Percentiles rank a stretch among this genome's conserved stretches.
These are phyloP conservation scores for Hemibagrus guttatus DNA, from an alignment of 2,797 vertebrate species.

Conservation along the genomic window DNA sequence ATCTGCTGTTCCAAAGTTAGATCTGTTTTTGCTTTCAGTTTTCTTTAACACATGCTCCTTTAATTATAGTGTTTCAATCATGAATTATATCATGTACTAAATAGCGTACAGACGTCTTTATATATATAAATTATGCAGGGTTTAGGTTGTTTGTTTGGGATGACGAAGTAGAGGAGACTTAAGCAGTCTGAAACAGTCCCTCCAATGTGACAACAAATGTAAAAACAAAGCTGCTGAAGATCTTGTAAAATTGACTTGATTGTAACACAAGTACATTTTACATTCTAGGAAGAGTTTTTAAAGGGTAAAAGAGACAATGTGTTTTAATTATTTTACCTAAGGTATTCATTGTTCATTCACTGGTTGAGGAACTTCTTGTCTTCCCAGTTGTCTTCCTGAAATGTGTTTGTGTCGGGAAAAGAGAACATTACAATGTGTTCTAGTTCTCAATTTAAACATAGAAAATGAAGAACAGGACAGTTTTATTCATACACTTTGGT, in stretches of 20 bases:
- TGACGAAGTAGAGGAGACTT: neutral
- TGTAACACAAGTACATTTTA: neutral
- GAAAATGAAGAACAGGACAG: neutral
- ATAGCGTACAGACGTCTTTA: neutral
- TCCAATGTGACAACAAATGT: neutral
- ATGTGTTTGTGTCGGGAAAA: neutral
- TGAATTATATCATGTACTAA: neutral
- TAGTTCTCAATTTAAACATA: neutral
- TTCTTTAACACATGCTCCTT: neutral
- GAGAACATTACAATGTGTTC: neutral
- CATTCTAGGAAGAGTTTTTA: neutral
- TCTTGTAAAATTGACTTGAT: neutral
- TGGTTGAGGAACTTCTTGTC: neutral
- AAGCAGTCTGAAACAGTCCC: neutral
- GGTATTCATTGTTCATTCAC: conserved; percentile 7
- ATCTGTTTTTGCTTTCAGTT: neutral
- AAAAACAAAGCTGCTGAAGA: neutral
- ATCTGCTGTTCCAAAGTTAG: neutral
- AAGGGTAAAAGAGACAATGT: neutral
- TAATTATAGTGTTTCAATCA: neutral
- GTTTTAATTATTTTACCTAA: conserved; percentile 6
- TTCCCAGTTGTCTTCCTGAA: neutral
- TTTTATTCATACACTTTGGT: neutral
- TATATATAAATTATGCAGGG: neutral
- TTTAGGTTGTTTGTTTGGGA: neutral